Conservation (phyloP, 2,797 vertebrate species). For the Selene dorsalis region DNA sequence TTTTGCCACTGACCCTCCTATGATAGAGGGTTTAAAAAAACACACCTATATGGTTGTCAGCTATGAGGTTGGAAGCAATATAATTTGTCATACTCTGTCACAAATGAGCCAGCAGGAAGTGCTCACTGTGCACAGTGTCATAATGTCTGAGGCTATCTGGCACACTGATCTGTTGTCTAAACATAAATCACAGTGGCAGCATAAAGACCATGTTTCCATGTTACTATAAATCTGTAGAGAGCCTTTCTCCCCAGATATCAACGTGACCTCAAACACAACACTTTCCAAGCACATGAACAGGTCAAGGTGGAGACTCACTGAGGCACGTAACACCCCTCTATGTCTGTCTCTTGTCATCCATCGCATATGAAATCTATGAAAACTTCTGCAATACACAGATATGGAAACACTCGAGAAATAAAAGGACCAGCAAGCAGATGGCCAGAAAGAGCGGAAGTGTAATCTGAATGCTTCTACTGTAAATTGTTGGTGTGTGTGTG, state of each 20-base stretch:
- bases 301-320: constrained; percentile 50
- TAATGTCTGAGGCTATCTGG: constrained; percentile 71
- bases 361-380: constrained; percentile 54
- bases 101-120: constrained; percentile 57
- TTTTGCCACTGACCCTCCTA: too few species aligned
- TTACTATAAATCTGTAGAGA: constrained; percentile 64
- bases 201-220: constrained; percentile 67
- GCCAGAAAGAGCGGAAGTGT: constrained; percentile 16
- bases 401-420: constrained; percentile 17
- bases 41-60: too few species aligned
- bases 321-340: constrained; percentile 50
- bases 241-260: constrained; percentile 81
- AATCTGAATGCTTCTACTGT: constrained; percentile 24
- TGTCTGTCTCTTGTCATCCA: constrained; percentile 30
- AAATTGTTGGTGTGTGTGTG: constrained; percentile 2
- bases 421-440: constrained; percentile 16
- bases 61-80: constrained; percentile 8
- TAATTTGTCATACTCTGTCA: constrained; percentile 72
- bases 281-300: constrained; percentile 42
- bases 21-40: too few species aligned
- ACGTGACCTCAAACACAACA: constrained; percentile 75
- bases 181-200: constrained; percentile 84
- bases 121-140: constrained; percentile 59
- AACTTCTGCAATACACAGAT: constrained; percentile 51
- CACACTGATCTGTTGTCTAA: constrained; percentile 74